phyloP scores from a whole-genome alignment of 2,888 invertebrate species.

The Galerucella nymphaeae region DNA sequence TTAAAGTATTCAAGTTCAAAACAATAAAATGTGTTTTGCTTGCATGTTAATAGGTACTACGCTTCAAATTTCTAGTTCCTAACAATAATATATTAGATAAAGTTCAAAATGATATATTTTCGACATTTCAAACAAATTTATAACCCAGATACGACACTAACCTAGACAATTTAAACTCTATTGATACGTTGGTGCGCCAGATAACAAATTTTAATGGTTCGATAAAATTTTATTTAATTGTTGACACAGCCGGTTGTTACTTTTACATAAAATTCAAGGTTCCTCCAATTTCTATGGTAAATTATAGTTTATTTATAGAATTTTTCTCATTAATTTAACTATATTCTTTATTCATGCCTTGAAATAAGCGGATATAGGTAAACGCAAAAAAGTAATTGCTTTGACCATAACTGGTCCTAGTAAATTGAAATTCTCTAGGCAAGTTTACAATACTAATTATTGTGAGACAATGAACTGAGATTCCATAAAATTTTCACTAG shows the following conservation, averaged over 20 bases:
- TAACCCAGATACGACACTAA: not conserved
- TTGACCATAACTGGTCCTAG: no score
- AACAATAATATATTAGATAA: not conserved
- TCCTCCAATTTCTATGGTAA: not conserved
- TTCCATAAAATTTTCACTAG: no score
- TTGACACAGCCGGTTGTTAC: not conserved
- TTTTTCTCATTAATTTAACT: not conserved
- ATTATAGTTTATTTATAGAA: not conserved
- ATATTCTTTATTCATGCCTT: not conserved
- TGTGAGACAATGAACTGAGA: no score
- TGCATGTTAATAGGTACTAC: not conserved
- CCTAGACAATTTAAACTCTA: constrained; percentile 12
- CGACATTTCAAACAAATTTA: not conserved
- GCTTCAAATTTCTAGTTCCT: not conserved
- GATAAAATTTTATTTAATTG: not conserved
- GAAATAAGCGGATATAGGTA: no score
- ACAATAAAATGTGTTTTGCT: no score
- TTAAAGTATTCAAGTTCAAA: no score
- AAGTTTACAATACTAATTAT: no score
- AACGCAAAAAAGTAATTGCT: no score
- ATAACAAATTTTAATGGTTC: constrained; percentile 13
- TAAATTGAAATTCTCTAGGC: no score
- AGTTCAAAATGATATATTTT: not conserved
- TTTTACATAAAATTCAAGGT: not conserved
- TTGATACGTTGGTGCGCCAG: constrained; percentile 1